Percentiles rank a stretch among this genome's conserved stretches.
phyloP scores from a whole-genome alignment of 2,888 invertebrate genomes.

The Aspidiotus rigidus region DNA sequence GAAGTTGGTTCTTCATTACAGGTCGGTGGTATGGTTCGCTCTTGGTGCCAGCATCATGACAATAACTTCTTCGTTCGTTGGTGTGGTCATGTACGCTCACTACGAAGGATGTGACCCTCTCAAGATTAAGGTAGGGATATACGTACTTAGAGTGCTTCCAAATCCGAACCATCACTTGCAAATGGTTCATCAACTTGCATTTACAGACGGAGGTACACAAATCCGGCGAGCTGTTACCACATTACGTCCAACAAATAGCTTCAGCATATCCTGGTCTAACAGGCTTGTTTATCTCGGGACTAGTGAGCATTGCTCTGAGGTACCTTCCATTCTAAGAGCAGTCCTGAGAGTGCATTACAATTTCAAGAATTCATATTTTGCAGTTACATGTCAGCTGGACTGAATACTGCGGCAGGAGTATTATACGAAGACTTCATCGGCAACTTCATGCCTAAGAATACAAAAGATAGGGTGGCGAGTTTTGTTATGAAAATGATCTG shows the following conservation, averaged over 20 bases:
- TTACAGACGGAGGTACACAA: conserved; percentile 23
- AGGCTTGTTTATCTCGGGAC: conserved; percentile 64
- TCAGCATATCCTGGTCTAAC: conserved; percentile 58
- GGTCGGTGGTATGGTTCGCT: conserved; percentile 39
- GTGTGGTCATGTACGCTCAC: conserved; percentile 54
- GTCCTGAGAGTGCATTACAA: neutral
- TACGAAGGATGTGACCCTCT: conserved; percentile 59
- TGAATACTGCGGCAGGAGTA: conserved; percentile 72
- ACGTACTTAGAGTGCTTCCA: too few relatives aligned
- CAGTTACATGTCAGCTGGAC: conserved; percentile 68
- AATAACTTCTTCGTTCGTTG: conserved; percentile 50
- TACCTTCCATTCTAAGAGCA: conserved; percentile 37
- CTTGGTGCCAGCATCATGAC: conserved; percentile 51
- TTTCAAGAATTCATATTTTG: neutral
- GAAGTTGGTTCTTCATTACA: neutral
- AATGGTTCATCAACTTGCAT: too few relatives aligned
- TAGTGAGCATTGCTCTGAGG: conserved; percentile 64
- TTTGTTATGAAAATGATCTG: conserved; percentile 62
- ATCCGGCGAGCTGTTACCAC: conserved; percentile 54
- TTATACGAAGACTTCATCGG: conserved; percentile 67
- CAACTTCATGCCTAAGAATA: conserved; percentile 54
- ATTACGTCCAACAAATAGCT: conserved; percentile 63
- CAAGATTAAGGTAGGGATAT: conserved; percentile 45
- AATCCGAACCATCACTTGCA: too few relatives aligned
- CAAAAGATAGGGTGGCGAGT: conserved; percentile 54